Evolutionary conservation across 2,888 invertebrate species (phyloP), one percentile per base, ranked within the genome.

Genomic region (Odontomyia ornata): DNA sequence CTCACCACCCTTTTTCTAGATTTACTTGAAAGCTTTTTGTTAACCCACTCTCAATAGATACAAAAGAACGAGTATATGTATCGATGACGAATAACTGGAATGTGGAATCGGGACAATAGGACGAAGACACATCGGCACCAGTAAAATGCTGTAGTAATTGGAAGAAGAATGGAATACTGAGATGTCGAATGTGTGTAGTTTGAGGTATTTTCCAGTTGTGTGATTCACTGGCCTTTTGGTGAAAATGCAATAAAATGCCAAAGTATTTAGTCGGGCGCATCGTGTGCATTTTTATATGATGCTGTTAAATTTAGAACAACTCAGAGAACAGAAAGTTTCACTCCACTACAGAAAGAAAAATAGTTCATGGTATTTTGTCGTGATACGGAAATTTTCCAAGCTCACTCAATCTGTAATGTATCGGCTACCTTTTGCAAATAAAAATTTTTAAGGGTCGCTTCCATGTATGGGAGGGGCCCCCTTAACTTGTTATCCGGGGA

Each of bases 51-150:
- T 28, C 27, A 7, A 56, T 36, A 36, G 36, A 36, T 9, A 36
- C 36, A 23, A 1, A 1, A n/a, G 11, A 28, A 15, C 23, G 71
- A 23, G 36, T 30, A 71, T 18, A 18, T 21, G n/a, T 56, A 72
- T 72, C 52, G 72, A 72, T 72, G 72, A 52, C 72, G 56, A 72
- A 56, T 21, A 72, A 28, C 30, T 72, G 72, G 56, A 72, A 72
- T 18, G 15, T 72, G 30, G 72, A 72, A 72, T 56, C 52, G 72
- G 72, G 72, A 72, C 72, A 56, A 72, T 56, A 72, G 56, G 72
- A 52, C 56, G 30, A 43, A 72, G 72, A 72, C 56, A 28, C 56
- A 15, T 28, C 28, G 72, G 56, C 72, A 69, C 69, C 69, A 69
- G 46, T n/a, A 15, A 69, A 69, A 46, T 69, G 69, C 47, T 69